A percentile compares a stretch with the other conserved stretches of the same genome.
Conservation (phyloP, 2,113 vertebrate species). For the Catharus bicknelli region DNA sequence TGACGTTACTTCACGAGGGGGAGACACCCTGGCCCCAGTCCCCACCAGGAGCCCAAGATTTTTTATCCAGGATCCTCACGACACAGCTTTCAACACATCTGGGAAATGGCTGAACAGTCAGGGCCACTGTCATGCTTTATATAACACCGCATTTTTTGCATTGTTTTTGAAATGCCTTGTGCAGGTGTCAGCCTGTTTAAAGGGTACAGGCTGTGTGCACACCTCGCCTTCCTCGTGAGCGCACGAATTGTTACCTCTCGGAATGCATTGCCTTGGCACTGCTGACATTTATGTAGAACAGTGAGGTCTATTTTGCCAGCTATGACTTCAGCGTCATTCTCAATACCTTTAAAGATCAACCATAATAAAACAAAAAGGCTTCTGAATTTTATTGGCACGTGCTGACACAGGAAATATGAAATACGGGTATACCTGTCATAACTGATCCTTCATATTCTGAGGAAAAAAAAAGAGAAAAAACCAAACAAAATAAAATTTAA, state of each 20-base stretch:
- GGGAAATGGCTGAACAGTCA: not conserved
- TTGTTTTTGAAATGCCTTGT: not conserved
- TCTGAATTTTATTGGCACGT: conserved; percentile 66
- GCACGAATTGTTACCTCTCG: not conserved
- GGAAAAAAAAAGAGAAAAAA: not conserved
- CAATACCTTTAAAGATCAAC: conserved; percentile 78
- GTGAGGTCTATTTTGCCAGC: conserved; percentile 64
- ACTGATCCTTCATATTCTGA: not conserved
- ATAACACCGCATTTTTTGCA: not conserved
- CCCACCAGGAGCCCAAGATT: not conserved
- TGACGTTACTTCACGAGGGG: not conserved
- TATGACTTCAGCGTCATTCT: conserved; percentile 52
- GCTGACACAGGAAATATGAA: conserved; percentile 56
- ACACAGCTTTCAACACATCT: not conserved
- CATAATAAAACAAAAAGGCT: conserved; percentile 60
- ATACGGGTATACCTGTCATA: conserved; percentile 44
- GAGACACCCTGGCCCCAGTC: fast-evolving
- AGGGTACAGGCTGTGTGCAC: conserved; percentile 20
- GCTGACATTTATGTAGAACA: conserved; percentile 74
- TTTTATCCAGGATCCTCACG: fast-evolving
- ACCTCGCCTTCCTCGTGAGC: not conserved
- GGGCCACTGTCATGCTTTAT: not conserved
- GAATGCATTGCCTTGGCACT: conserved; percentile 32
- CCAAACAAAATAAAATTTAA: not conserved
- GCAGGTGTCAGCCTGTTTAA: conserved; percentile 31